These are phyloP conservation scores for Corythoichthys haematopterus DNA, from an alignment of 2,113 vertebrate species.

Conservation along the genomic window DNA sequence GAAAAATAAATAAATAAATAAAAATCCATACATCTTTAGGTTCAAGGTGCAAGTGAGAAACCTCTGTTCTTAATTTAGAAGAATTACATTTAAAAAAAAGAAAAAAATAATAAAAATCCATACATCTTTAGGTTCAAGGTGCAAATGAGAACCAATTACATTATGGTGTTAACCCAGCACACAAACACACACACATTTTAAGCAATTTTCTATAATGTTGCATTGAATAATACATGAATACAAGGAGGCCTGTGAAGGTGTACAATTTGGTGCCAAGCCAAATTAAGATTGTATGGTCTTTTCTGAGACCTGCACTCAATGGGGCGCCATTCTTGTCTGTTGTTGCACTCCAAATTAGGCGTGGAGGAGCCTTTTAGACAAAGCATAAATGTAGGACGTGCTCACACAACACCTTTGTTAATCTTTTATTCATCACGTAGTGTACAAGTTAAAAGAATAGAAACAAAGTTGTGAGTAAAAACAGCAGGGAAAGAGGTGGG, in stretches of 20 bases:
- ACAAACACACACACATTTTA: background rate
- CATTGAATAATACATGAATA: background rate
- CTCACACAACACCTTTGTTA: conserved; percentile 32
- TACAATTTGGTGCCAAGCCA: background rate
- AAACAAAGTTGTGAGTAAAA: conserved; percentile 17
- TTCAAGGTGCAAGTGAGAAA: too few relatives aligned
- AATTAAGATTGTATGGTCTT: background rate
- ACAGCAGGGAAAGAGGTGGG: background rate
- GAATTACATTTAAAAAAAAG: too few relatives aligned
- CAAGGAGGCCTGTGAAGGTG: background rate
- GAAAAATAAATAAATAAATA: too few relatives aligned
- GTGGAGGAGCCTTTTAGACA: conserved; percentile 15
- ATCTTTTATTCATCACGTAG: conserved; percentile 42
- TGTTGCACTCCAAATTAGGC: conserved; percentile 28
- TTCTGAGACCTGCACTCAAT: background rate
- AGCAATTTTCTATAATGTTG: background rate
- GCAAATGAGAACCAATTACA: too few relatives aligned
- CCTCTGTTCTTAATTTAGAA: too few relatives aligned
- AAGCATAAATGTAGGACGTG: conserved; percentile 20
- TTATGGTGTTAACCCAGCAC: too few relatives aligned
- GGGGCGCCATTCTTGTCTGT: background rate
- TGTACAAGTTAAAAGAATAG: conserved; percentile 7
- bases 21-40: too few relatives aligned
- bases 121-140: too few relatives aligned
- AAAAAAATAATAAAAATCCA: too few relatives aligned